phyloP scores from a whole-genome alignment of 2,888 invertebrate genomes.

The Geophilus truncorum region DNA sequence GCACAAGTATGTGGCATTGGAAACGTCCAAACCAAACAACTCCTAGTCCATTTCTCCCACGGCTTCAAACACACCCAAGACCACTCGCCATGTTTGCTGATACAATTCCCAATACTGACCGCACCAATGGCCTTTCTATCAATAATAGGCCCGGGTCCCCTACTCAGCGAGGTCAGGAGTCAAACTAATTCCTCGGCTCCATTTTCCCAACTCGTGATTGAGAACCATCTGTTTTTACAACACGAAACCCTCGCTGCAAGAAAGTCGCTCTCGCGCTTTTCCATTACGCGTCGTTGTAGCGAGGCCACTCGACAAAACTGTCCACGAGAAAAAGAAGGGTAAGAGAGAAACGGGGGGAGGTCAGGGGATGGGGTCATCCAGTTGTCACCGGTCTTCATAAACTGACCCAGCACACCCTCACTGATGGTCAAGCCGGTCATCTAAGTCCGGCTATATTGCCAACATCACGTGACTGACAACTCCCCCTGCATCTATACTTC shows the following conservation, averaged over 20 bases:
- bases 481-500: background rate
- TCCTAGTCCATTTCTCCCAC: background rate
- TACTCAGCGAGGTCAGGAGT: background rate
- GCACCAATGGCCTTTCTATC: background rate
- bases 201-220: background rate
- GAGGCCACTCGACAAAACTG: background rate
- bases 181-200: background rate
- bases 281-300: background rate
- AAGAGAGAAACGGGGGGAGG: background rate
- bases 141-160: background rate
- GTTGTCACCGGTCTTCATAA: background rate
- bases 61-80: background rate
- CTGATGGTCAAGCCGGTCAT: background rate
- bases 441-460: background rate
- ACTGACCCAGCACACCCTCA: background rate
- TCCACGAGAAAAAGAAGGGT: background rate
- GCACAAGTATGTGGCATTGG: background rate
- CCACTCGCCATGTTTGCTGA: background rate
- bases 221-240: background rate
- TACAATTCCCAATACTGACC: background rate
- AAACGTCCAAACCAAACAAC: background rate
- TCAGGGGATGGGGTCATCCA: background rate
- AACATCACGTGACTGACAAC: background rate
- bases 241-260: background rate
- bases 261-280: background rate